Percentiles rank a stretch among this genome's conserved stretches.
These are phyloP conservation scores for Drosophila nigricruria DNA, from an alignment of 2,888 invertebrate species.

Conservation along the genomic window DNA sequence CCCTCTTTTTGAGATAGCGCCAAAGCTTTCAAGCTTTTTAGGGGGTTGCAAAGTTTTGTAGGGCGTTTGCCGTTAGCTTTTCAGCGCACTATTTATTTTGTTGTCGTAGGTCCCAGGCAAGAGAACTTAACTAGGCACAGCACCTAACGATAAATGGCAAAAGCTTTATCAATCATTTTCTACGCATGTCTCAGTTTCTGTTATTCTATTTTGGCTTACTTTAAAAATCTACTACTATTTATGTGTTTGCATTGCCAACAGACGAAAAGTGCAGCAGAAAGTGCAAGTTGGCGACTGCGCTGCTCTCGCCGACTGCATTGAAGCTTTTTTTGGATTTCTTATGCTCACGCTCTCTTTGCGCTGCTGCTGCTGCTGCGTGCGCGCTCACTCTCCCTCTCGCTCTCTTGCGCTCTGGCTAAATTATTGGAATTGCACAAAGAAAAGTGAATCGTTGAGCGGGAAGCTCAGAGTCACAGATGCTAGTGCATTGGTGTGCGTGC, in stretches of 20 bases:
- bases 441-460: constrained; percentile 75
- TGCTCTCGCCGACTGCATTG: constrained; percentile 32
- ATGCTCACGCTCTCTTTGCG: constrained; percentile 42
- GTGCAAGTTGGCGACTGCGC: constrained; percentile 64
- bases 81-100: constrained; percentile 52
- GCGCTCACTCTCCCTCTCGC: constrained; percentile 16
- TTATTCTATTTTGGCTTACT: neutral
- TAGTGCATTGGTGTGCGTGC: constrained; percentile 40
- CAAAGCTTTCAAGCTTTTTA: constrained; percentile 29
- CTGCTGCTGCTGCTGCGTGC: constrained; percentile 8
- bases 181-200: neutral
- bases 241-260: constrained; percentile 14
- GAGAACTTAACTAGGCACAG: neutral
- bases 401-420: constrained; percentile 40
- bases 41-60: constrained; percentile 51
- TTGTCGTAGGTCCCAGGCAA: constrained; percentile 69
- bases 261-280: constrained; percentile 63
- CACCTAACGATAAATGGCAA: neutral
- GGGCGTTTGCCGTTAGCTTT: constrained; percentile 25
- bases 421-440: constrained; percentile 80
- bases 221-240: constrained; percentile 67
- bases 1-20: constrained; percentile 4
- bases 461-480: constrained; percentile 44
- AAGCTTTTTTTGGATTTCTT: constrained; percentile 42
- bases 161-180: neutral